phyloP scores from a whole-genome alignment of 2,113 vertebrate genomes.

The Hyperoodon ampullatus region DNA sequence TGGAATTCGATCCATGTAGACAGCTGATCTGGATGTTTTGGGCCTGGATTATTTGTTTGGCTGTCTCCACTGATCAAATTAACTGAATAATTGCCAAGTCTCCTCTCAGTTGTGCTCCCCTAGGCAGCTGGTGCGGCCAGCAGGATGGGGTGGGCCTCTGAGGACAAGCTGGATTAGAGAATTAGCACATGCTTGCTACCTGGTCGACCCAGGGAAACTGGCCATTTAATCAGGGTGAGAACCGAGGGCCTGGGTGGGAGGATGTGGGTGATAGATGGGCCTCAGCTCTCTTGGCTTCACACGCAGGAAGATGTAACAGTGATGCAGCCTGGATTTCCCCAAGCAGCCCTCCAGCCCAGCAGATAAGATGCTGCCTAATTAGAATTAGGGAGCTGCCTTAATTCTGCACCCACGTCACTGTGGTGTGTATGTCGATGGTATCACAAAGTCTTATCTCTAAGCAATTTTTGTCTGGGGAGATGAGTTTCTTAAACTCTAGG shows the following conservation, averaged over 20 bases:
- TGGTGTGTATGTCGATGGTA: too few species aligned
- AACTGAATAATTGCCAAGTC: constrained; percentile 58
- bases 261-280: neutral
- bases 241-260: neutral
- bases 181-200: neutral
- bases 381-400: neutral
- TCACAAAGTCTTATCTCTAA: neutral
- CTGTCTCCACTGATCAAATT: constrained; percentile 63
- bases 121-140: constrained; percentile 38
- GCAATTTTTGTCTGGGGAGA: neutral
- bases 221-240: neutral
- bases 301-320: neutral
- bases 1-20: constrained; percentile 47
- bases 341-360: neutral
- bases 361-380: fast-evolving
- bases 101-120: constrained; percentile 21
- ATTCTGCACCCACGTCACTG: neutral
- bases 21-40: constrained; percentile 30
- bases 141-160: neutral
- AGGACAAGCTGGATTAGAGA: constrained; percentile 35
- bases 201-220: neutral
- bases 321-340: neutral
- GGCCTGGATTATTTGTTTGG: constrained; percentile 47
- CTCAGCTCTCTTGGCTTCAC: neutral
- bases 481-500: neutral